Evolutionary conservation across 2,888 invertebrate genomes (phyloP), one percentile per base, ranked within the genome.

Genomic region (Athripsodes cinereus): DNA sequence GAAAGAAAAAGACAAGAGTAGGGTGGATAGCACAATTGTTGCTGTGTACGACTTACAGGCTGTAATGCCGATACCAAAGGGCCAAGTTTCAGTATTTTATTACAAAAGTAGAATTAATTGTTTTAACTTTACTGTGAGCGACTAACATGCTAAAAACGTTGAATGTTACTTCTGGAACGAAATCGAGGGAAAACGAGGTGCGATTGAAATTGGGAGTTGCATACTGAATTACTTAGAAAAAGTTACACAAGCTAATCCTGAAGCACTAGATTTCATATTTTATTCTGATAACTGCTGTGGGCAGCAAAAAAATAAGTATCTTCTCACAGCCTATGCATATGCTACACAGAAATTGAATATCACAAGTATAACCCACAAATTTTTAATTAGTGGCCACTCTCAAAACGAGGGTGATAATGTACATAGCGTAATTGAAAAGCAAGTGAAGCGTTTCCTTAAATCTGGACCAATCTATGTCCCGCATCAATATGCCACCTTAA

Each of bases 401-500:
- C 44, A 44, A 13, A 44, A 44, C 13, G 44, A 44, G 44, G 44
- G 6, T 13, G 44, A 44, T 13, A 44, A 44, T 44, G 44, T 44
- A 13, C n/a, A n/a, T n/a, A n/a, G n/a, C n/a, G n/a, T n/a, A n/a
- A n/a, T n/a, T n/a, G n/a, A n/a, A n/a, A n/a, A n/a, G 44, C 5
- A 44, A 13, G 13, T 8, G 44, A 44, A 44, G 13, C 5, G 44
- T 3, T 8, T 44, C 13, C 13, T 44, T 8, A 44, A 13, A 44
- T 3, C 6, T 13, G 44, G 44, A 44, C 44, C 44, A 44, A 44
- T 44, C 13, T 44, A 44, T 13, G 13, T 44, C 44, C 44, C 44
- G 44, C 53, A 57, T 13, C 35, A 34, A 40, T 61, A 62, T 54
- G 53, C 51, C 11, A 54, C 52, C 22, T 22, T 62, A 51, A 60